Base-by-base conservation (phyloP, 2,797 vertebrate species). In the Scarus forsteni region DNA sequence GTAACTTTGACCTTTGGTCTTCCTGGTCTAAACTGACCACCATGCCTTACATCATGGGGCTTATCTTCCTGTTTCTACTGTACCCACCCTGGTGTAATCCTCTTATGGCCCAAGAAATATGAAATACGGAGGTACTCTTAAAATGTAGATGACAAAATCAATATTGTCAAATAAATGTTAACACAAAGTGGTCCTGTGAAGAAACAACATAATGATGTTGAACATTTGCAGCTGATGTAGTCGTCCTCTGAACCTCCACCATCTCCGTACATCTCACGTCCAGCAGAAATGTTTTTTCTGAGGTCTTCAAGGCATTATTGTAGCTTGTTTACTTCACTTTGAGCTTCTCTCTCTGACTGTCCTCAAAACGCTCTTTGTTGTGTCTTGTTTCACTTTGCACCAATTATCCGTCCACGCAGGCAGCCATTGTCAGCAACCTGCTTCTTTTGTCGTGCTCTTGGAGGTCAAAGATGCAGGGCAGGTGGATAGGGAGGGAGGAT, bases 321-420 rank as follows among this genome's bases (percentile, higher is more conserved):
- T 61, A 64, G 45, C 42, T 70, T 87, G 67, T 85, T 88, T 79
- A 77, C 69, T 87, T 80, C 66, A 19, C 70, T 81, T 57, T 66
- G 43, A 44, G 35, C 55, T 42, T 74, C 68, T 11, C 58, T 84
- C 84, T 53, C 1, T 18, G 52, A 79, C 75, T 9, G 42, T 55
- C 15, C 73, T 74, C 59, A 66, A 54, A 74, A 58, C 56, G 43
- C 58, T 65, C 70, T 70, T 68, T 66, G 55, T 70, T 77, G 53
- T 52, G 70, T 71, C 50, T 73, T 43, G 55, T 73, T 74, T 84
- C 58, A 70, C 61, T 13, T 73, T 85, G 76, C 44, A 54, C 51
- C 61, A 15, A 79, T 83, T 80, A 81, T 72, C 53, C 69, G 8
- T 69, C 50, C 58, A 66, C 43, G 36, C 16, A 57, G 46, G 49